Evolutionary conservation across 2,113 vertebrate genomes (phyloP).

Genomic region (Lethenteron camtschaticum): DNA sequence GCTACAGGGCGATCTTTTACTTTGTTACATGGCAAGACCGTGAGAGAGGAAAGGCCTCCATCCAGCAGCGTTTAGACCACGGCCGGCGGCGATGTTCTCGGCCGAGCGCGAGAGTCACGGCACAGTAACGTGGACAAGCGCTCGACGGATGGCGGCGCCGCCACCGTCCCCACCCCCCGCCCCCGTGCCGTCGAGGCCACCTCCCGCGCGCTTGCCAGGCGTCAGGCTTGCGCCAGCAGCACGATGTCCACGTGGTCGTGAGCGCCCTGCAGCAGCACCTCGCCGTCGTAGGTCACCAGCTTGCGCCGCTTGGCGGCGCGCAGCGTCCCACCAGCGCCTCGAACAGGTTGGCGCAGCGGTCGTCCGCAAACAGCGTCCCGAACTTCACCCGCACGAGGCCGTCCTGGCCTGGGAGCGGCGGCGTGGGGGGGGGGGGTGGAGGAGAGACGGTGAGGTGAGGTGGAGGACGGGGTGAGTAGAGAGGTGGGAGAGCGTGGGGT

Average conservation of each 20-base stretch:
- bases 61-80: too few relatives aligned
- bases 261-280: constrained; percentile 75
- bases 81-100: too few relatives aligned
- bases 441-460: not conserved
- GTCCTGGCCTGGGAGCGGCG: constrained; percentile 32
- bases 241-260: constrained; percentile 64
- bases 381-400: constrained; percentile 65
- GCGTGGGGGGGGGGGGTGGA: not conserved
- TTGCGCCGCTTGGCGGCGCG: constrained; percentile 66
- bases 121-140: too few relatives aligned
- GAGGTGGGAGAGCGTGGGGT: not conserved
- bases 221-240: constrained; percentile 40
- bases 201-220: constrained; percentile 31
- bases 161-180: too few relatives aligned
- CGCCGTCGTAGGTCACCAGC: constrained; percentile 38
- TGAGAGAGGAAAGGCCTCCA: too few relatives aligned
- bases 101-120: too few relatives aligned
- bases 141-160: too few relatives aligned
- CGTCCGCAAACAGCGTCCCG: constrained; percentile 68
- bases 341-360: constrained; percentile 82
- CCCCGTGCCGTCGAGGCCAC: too few relatives aligned
- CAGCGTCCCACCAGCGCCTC: constrained; percentile 78
- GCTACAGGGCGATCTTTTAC: too few relatives aligned
- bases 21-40: too few relatives aligned
- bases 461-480: not conserved